A percentile compares a stretch with the other conserved stretches of the same genome.
These are phyloP conservation scores for Cariama cristata DNA, from an alignment of 2,113 vertebrate genomes.

Conservation along the genomic window DNA sequence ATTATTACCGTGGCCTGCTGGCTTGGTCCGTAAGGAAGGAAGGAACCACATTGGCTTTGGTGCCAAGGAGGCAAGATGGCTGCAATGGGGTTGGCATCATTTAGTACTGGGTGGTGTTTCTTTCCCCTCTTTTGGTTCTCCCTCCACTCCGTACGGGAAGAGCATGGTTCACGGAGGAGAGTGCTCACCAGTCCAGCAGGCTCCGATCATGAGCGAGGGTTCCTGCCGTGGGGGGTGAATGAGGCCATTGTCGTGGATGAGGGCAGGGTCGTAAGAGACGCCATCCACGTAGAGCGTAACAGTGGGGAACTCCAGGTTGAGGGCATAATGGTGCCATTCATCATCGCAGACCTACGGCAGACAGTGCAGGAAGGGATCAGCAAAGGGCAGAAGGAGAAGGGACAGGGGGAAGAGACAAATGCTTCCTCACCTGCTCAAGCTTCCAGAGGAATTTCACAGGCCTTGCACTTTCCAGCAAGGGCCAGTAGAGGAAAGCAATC, in stretches of 20 bases:
- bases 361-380: background rate
- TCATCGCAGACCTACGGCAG: conserved; percentile 89
- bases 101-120: background rate
- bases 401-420: background rate
- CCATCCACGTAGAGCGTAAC: conserved; percentile 94
- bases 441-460: conserved; percentile 99
- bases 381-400: background rate
- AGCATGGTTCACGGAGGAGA: rapidly evolving
- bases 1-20: background rate
- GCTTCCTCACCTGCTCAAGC: conserved; percentile 90
- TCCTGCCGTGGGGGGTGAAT: conserved; percentile 87
- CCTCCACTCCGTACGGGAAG: background rate
- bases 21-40: background rate
- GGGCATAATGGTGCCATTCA: conserved; percentile 96
- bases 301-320: conserved; percentile 95
- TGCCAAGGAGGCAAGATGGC: background rate
- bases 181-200: conserved; percentile 86
- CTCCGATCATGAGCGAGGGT: conserved; percentile 91
- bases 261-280: conserved; percentile 94
- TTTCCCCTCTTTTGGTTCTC: background rate
- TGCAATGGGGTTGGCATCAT: background rate
- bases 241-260: conserved; percentile 96
- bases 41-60: background rate
- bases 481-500: conserved; percentile 96
- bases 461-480: conserved; percentile 88